Base-by-base conservation (phyloP, 2,888 invertebrate species). In the Ethmia dodecea region DNA sequence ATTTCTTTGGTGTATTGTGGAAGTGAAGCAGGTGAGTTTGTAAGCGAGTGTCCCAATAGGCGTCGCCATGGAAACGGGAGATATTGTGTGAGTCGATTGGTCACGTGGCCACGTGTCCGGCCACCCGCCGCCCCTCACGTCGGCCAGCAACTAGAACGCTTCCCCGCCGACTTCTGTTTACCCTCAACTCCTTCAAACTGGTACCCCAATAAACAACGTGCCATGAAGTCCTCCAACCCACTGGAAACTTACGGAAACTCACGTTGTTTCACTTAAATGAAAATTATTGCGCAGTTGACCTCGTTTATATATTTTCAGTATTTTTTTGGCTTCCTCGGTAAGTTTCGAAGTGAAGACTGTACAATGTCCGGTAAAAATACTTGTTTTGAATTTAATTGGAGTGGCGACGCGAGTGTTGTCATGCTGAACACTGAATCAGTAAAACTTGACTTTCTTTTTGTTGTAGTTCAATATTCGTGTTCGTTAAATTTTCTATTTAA, bases 191-290 rank as follows among this genome's bases (percentile, higher is more conserved):
- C 70, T 78, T 65, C 57, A 64, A 62, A 58, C 51, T 44, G 40
- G 48, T 11, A n/a, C 10, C n/a, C 26, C 26, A 12, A 22, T 22
- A 26, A 53, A 51, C 67, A 75, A 77, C 78, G 74, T 73, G 76
- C 67, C 63, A 41, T 45, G 61, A 72, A 74, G 57, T 69, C 68
- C 71, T 63, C 56, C 57, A 64, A 67, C 50, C 57, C 57, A 57
- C 65, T 61, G 47, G 44, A 64, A 78, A 78, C 66, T 78, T 71
- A 65, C 55, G 54, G 42, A 40, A 52, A 60, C 53, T 70, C 75
- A 77, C 79, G 78, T 77, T n/a, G 73, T 61, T 53, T 52, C 45
- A 48, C 41, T 47, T 47, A 50, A 62, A 64, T 57, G 50, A 58
- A 71, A 70, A 55, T 67, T 59, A 65, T 64, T 60, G 52, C 51